A percentile compares a stretch with the other conserved stretches of the same genome.
These are phyloP conservation scores for Bellardia bayeri DNA, from an alignment of 2,888 invertebrate species.

Conservation along the genomic window DNA sequence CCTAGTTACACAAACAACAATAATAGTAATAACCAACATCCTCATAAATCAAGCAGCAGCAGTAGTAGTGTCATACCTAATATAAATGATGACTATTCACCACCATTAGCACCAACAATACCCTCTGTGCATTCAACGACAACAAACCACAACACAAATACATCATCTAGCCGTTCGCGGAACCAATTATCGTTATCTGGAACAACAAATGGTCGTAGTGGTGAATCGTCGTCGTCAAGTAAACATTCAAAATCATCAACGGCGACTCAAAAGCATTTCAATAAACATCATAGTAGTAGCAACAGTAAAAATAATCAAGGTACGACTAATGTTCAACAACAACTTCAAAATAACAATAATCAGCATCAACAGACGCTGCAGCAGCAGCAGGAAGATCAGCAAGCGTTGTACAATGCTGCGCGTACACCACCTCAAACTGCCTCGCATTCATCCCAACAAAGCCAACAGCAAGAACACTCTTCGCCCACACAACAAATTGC, in stretches of 20 bases:
- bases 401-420: slow-evolving; percentile 38
- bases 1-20: slow-evolving; percentile 51
- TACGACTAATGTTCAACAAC: slow-evolving; percentile 67
- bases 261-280: slow-evolving; percentile 73
- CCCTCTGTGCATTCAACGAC: slow-evolving; percentile 72
- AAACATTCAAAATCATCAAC: slow-evolving; percentile 74
- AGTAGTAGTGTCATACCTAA: slow-evolving; percentile 72
- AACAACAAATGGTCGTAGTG: slow-evolving; percentile 57
- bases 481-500: slow-evolving; percentile 81
- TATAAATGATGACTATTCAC: slow-evolving; percentile 72
- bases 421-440: slow-evolving; percentile 66
- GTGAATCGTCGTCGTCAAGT: slow-evolving; percentile 70
- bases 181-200: slow-evolving; percentile 75
- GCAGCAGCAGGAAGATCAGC: slow-evolving; percentile 63
- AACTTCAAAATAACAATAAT: slow-evolving; percentile 65
- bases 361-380: slow-evolving; percentile 70
- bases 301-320: slow-evolving; percentile 67
- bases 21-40: slow-evolving; percentile 66
- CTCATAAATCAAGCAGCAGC: slow-evolving; percentile 76
- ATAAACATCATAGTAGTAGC: slow-evolving; percentile 72
- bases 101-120: slow-evolving; percentile 56
- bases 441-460: slow-evolving; percentile 72
- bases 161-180: slow-evolving; percentile 72
- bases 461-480: slow-evolving; percentile 76
- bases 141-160: slow-evolving; percentile 29